Evolutionary conservation across 37 sponge, comb jelly and placozoan species (phyloP), one percentile per base, ranked within the genome.

Genomic region (Halisarca cf. caerulea): DNA sequence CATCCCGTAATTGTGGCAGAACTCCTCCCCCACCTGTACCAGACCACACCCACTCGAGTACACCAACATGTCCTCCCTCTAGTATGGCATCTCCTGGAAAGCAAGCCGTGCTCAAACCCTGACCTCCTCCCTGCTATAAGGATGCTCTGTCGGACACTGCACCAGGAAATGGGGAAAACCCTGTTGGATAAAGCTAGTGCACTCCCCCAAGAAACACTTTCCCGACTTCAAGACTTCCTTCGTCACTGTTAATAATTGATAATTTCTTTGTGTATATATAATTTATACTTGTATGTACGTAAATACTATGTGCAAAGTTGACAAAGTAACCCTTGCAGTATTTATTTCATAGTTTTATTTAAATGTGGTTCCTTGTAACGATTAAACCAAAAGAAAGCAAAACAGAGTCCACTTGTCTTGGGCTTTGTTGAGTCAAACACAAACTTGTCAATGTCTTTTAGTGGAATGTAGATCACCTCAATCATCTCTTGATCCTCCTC

Each of bases 401-500:
- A 90, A 59, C 92, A 88, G 1, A 97, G 81, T 33, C 90, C 85
- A 27, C 80, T 39, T 64, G 98, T 81, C 73, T 90, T 95, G 20
- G 85, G 59, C 59, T 70, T 74, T 7, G 37, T 74, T 8, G 36
- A 71, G 64, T 95, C 88, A 40, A 92, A 83, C n/a, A 89, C 43
- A 84, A 95, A 72, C 60, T 88, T 66, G 25, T 43, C 72, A 18
- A 32, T 78, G 58, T 90, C 80, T 11, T 86, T 84, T 53, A 88
- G 39, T 20, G 98, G 88, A 8, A 97, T 15, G 54, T 97, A 54
- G n/a, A 93, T 84, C 37, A 97, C 98, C 6, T 95, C 94, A 34
- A 97, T 97, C 88, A 88, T 71, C 81, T 97, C 98, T 17, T 94
- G 94, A 80, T 97, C 98, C 15, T n/a, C 54, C 5, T 54, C 82